phyloP scores from a whole-genome alignment of 2,888 invertebrate species.

The Orthosia gracilis region DNA sequence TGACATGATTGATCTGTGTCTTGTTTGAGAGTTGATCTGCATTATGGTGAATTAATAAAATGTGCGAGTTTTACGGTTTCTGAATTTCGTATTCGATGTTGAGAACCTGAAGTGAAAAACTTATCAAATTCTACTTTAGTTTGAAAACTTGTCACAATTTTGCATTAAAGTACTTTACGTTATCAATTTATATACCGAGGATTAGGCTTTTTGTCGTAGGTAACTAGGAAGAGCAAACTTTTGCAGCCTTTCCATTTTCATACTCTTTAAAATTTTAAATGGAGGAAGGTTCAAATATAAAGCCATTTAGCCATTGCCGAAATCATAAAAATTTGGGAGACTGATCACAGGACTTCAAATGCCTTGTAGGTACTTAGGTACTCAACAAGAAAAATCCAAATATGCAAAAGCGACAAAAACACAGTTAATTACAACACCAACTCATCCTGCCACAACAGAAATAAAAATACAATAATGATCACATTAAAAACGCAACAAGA shows the following conservation, averaged over 20 bases:
- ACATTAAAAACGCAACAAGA: constrained; percentile 53
- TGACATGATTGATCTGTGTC: constrained; percentile 31
- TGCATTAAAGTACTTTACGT: no score
- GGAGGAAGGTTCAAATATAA: not conserved
- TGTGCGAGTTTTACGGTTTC: not conserved
- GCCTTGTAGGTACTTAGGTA: not conserved
- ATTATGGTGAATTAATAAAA: not conserved
- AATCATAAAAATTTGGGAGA: not conserved
- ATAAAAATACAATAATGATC: constrained; percentile 36
- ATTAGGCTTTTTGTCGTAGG: not conserved
- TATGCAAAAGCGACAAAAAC: constrained; percentile 18
- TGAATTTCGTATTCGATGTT: no score
- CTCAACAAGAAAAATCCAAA: not conserved
- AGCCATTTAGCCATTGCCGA: not conserved
- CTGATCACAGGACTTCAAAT: not conserved
- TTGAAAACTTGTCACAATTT: no score
- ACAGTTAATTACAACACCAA: constrained; percentile 4
- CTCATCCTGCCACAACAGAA: constrained; percentile 23
- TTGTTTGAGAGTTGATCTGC: not conserved
- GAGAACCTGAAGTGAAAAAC: no score
- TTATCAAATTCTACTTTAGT: no score
- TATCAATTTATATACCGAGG: not conserved
- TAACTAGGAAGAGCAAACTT: not conserved
- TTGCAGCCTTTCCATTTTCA: not conserved
- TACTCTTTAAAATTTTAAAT: no score